A percentile compares a stretch with the other conserved stretches of the same genome.
phyloP scores from a whole-genome alignment of 2,888 invertebrate genomes.

The Agonopterix subpropinquella region DNA sequence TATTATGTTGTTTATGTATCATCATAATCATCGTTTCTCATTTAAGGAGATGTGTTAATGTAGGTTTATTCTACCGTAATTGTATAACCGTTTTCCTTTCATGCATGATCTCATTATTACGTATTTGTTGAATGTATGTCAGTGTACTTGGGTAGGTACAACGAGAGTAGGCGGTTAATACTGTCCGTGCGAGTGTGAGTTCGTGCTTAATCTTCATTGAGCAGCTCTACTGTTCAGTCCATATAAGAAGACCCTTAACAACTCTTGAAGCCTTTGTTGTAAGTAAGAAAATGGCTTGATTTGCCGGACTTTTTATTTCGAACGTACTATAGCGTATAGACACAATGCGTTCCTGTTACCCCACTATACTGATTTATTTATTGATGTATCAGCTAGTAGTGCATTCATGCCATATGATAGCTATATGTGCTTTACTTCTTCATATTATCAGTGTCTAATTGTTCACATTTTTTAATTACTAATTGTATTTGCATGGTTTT shows the following conservation, averaged over 20 bases:
- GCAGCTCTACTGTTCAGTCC: constrained; percentile 20
- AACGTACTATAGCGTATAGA: constrained; percentile 19
- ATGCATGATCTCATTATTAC: constrained; percentile 38
- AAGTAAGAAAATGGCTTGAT: too few species aligned
- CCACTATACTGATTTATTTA: constrained; percentile 13
- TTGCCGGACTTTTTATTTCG: too few species aligned
- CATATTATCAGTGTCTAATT: too few species aligned
- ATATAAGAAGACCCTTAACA: too few species aligned
- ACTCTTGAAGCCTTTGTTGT: too few species aligned
- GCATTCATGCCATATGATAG: not conserved
- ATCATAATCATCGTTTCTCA: too few species aligned
- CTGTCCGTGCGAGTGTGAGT: constrained; percentile 30
- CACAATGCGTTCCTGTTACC: constrained; percentile 27
- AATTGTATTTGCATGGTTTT: too few species aligned
- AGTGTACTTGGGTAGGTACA: constrained; percentile 19
- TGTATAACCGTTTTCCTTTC: constrained; percentile 13
- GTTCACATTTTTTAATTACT: too few species aligned
- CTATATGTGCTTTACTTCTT: too few species aligned
- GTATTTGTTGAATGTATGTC: constrained; percentile 32
- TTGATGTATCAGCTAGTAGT: not conserved
- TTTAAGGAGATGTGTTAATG: too few species aligned
- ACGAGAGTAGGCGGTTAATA: constrained; percentile 19
- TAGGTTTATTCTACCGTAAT: not conserved
- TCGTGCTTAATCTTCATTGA: constrained; percentile 64
- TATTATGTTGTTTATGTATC: not conserved